Base-by-base conservation (phyloP, 2,888 invertebrate species). In the Drosophila lutescens region DNA sequence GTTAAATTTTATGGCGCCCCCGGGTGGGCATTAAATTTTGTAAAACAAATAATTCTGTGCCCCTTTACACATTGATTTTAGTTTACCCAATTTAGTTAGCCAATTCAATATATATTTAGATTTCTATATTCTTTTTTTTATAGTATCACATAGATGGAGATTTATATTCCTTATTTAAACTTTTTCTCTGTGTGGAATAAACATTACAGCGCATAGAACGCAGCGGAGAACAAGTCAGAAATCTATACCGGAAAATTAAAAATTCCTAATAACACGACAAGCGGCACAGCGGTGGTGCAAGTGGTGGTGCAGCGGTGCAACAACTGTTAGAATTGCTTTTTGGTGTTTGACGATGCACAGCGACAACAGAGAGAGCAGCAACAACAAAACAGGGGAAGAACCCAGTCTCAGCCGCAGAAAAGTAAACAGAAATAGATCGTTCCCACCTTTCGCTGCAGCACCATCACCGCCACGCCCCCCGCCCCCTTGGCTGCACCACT, bases 221-320 rank as follows among this genome's bases (percentile, higher is more conserved):
- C 32, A 50, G 44, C 20, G 20, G 20, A 17, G 58, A 57, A 72
- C 72, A 72, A 69, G 57, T 75, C 63, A 87, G 86, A 88, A 86
- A 86, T 88, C 86, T 86, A 86, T 88, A 88, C 86, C 88, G 86
- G 88, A 86, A 86, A 86, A 86, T 86, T 88, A 88, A 85, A 84
- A 88, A 86, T 84, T 86, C 88, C 86, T 86, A 86, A 86, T 86
- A 86, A 86, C 86, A 86, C 82, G 88, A 82, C 86, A 86, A 77
- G 81, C 71, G 62, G 81, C 77, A 67, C 75, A 77, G 79, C 67
- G 43, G 72, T 49, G 69, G 46, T 49, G 50, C 69, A 41, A 56
- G 30, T 36, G n/a, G 46, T 60, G 72, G 41, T 55, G 76, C 66
- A 34, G 63, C 46, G 74, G 54, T 68, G 74, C 65, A 82, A 86